Evolutionary conservation across 2,888 invertebrate species (phyloP).

Genomic region (Drosophila bunnanda): DNA sequence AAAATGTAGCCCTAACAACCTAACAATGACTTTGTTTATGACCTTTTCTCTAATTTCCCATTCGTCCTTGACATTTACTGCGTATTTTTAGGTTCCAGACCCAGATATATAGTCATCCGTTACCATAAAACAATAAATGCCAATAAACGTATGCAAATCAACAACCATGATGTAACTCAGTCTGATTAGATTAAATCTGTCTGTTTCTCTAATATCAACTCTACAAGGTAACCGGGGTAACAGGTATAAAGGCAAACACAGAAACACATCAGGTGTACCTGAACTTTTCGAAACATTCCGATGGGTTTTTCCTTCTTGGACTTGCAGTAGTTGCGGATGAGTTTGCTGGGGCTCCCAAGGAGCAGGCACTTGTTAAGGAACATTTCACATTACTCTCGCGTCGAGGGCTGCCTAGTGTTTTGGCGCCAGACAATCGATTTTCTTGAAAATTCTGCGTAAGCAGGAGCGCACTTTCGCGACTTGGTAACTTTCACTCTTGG

Average conservation of each 20-base stretch:
- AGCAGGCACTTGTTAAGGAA: slow-evolving; percentile 69
- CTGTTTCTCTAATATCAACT: background rate
- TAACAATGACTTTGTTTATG: background rate
- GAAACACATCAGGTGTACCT: slow-evolving; percentile 52
- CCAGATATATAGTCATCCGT: slow-evolving; percentile 51
- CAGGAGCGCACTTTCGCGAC: slow-evolving; percentile 6
- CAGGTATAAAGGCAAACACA: slow-evolving; percentile 18
- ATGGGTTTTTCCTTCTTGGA: slow-evolving; percentile 30
- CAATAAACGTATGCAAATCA: slow-evolving; percentile 55
- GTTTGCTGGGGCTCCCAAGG: slow-evolving; percentile 47
- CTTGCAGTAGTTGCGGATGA: slow-evolving; percentile 40
- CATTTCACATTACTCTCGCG: slow-evolving; percentile 66
- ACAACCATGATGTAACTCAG: slow-evolving; percentile 34
- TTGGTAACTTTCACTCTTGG: slow-evolving; percentile 39
- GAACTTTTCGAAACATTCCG: slow-evolving; percentile 62
- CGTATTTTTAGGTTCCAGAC: background rate
- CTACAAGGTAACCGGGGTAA: slow-evolving; percentile 29
- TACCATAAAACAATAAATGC: slow-evolving; percentile 64
- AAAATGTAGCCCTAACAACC: too few relatives aligned
- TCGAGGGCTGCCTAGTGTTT: slow-evolving; percentile 67
- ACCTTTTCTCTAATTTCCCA: background rate
- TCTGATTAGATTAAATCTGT: slow-evolving; percentile 39
- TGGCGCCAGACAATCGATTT: slow-evolving; percentile 65
- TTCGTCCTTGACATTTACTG: slow-evolving; percentile 27
- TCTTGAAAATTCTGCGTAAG: slow-evolving; percentile 9